Percentiles rank a stretch among this genome's conserved stretches.
Evolutionary conservation across 2,113 vertebrate species (phyloP).

Genomic region (Empidonax alnorum): DNA sequence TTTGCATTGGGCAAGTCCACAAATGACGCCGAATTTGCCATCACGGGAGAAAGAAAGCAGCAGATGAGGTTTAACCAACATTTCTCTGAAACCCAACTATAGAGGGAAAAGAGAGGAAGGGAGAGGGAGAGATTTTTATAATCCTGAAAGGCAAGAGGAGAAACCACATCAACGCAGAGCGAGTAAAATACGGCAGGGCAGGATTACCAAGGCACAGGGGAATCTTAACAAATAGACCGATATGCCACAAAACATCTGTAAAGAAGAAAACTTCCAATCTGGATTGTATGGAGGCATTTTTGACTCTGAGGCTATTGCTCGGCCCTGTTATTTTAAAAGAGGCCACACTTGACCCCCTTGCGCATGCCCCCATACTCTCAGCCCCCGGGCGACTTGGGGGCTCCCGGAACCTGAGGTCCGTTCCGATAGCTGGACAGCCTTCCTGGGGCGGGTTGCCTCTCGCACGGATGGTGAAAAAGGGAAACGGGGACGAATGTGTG

Average conservation of each 20-base stretch:
- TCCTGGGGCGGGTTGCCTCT: background rate
- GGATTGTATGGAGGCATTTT: background rate
- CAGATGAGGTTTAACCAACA: conserved; percentile 25
- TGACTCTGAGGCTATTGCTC: background rate
- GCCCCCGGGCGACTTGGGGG: fast-evolving
- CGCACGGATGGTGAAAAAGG: background rate
- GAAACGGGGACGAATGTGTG: background rate
- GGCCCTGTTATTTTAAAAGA: background rate
- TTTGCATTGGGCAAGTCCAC: background rate
- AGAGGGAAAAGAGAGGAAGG: background rate
- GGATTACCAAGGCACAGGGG: background rate
- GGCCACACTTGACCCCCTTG: background rate
- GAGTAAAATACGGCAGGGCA: background rate
- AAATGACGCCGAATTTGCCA: conserved; percentile 36
- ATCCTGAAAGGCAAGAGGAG: conserved; percentile 12
- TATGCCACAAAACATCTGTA: background rate
- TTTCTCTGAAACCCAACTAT: conserved; percentile 29
- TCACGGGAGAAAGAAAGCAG: background rate
- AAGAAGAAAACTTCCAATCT: background rate
- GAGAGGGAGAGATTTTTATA: conserved; percentile 9
- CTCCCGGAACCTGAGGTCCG: background rate
- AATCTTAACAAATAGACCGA: background rate
- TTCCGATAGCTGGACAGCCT: background rate
- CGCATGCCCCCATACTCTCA: background rate
- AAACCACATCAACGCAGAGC: background rate